These are phyloP conservation scores for Muschampia plurimacula DNA, from an alignment of 2,888 invertebrate species.

Conservation along the genomic window DNA sequence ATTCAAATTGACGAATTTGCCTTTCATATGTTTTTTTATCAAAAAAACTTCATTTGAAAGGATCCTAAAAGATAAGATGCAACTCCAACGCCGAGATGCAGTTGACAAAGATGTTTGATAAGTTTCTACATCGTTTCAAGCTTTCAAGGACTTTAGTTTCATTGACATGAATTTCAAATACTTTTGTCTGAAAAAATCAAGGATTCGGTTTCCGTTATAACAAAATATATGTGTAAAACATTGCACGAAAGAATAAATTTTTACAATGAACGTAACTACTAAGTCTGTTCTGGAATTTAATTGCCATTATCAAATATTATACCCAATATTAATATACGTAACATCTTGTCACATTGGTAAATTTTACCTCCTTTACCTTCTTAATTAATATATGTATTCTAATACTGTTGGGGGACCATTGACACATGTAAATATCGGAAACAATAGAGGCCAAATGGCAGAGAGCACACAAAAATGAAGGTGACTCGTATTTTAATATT, in stretches of 20 bases:
- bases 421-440: conserved; percentile 54
- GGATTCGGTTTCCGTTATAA: neutral
- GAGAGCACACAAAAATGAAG: conserved; percentile 51
- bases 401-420: conserved; percentile 41
- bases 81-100: conserved; percentile 4
- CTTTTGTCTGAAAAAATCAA: neutral
- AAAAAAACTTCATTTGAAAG: neutral
- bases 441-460: conserved; percentile 69
- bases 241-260: too few relatives aligned
- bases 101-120: conserved; percentile 1
- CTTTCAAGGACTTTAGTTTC: neutral
- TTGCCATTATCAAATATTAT: too few relatives aligned
- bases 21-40: neutral
- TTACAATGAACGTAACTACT: too few relatives aligned
- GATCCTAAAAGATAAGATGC: neutral
- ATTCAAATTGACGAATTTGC: neutral
- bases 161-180: neutral
- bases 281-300: too few relatives aligned
- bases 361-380: neutral
- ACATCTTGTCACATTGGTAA: too few relatives aligned
- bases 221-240: too few relatives aligned
- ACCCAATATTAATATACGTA: too few relatives aligned
- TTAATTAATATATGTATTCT: neutral
- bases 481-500: conserved; percentile 42
- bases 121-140: neutral